These are phyloP conservation scores for Mobula hypostoma DNA, from an alignment of 2,113 vertebrate species.

Conservation along the genomic window DNA sequence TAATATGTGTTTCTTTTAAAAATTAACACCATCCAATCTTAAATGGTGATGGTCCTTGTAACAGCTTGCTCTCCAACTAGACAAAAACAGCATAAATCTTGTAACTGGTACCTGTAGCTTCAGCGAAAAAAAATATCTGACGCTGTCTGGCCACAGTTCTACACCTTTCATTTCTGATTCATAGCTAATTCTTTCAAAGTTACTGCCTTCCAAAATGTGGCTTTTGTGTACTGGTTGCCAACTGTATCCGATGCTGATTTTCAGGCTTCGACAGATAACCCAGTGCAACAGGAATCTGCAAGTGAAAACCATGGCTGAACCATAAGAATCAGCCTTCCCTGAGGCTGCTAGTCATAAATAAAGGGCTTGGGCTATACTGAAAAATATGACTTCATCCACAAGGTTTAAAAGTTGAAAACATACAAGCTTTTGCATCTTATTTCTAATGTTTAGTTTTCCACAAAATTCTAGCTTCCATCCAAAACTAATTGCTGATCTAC, in stretches of 20 bases:
- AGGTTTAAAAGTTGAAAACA: not conserved
- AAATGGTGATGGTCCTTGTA: not conserved
- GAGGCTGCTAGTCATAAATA: not conserved
- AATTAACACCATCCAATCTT: not conserved
- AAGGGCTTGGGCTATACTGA: not conserved
- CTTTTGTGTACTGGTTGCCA: not conserved
- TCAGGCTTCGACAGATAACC: not conserved
- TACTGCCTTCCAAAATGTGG: not conserved
- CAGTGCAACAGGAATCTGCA: not conserved
- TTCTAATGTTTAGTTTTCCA: not conserved
- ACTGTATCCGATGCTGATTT: not conserved
- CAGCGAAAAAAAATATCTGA: not conserved
- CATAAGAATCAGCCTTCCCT: not conserved
- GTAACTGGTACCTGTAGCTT: not conserved
- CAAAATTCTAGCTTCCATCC: not conserved
- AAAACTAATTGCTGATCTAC: not conserved
- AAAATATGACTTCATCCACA: not conserved
- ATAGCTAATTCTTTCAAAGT: not conserved
- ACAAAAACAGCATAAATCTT: not conserved
- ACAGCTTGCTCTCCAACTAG: not conserved
- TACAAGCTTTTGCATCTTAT: not conserved
- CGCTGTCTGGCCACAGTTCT: not conserved
- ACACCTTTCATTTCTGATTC: not conserved
- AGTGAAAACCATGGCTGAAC: not conserved
- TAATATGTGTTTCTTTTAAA: too few species aligned